These are phyloP conservation scores for Porites cylindrica DNA, from an alignment of 92 coral and sea anemone genomes.

Conservation along the genomic window DNA sequence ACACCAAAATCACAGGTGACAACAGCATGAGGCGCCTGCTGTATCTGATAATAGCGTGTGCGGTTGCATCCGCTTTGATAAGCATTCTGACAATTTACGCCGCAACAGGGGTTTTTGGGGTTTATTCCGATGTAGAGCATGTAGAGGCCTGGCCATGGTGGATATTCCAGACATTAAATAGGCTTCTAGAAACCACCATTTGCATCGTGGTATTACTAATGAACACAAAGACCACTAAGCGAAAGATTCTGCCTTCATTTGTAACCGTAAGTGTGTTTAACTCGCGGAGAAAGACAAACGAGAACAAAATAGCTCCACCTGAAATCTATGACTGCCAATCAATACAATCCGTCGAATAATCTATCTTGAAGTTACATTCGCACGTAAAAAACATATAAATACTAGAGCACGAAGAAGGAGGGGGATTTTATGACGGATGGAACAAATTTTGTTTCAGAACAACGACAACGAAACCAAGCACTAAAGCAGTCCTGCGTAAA, in stretches of 20 bases:
- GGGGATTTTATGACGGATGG: no score
- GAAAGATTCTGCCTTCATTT: conserved; percentile 32
- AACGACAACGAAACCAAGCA: no score
- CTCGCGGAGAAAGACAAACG: conserved; percentile 10
- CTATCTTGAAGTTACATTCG: not conserved
- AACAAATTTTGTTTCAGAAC: no score
- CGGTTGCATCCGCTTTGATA: conserved; percentile 55
- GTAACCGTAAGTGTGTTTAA: conserved; percentile 24
- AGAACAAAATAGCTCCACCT: not conserved
- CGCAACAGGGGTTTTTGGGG: conserved; percentile 97
- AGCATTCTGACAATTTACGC: conserved; percentile 76
- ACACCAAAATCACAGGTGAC: conserved; percentile 49
- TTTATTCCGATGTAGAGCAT: conserved; percentile 77
- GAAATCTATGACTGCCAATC: not conserved
- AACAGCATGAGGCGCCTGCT: conserved; percentile 79
- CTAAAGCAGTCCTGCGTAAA: no score
- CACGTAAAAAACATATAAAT: no score
- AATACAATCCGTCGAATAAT: not conserved
- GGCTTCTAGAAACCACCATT: conserved; percentile 78
- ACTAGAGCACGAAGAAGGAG: no score
- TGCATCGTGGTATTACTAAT: conserved; percentile 68
- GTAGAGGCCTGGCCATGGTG: conserved; percentile 99
- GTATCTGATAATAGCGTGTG: conserved; percentile 69
- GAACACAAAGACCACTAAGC: conserved; percentile 49
- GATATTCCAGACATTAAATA: conserved; percentile 79